Evolutionary conservation across 2,888 invertebrate genomes (phyloP), one percentile per base, ranked within the genome.

Genomic region (Psococerastis gibbosa): DNA sequence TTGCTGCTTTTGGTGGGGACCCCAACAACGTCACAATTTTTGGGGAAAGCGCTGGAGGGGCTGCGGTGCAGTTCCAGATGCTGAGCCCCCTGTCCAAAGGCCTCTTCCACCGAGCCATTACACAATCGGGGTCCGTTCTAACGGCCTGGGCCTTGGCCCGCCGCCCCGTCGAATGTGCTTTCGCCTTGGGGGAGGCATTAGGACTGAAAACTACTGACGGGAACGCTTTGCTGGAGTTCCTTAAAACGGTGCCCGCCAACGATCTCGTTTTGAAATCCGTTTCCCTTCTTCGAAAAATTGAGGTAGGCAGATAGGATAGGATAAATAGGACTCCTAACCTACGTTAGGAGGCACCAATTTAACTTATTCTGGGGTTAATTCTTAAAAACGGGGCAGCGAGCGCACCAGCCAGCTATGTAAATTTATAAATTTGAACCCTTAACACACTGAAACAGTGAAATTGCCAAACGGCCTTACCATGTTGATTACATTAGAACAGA

Each of bases 11-110:
- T 53, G 82, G 82, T 1, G 84, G 83, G 3, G 74, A 84, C 59
- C 73, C 77, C 1, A 67, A 71, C 17, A 69, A 71, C 50, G 68
- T 83, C n/a, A 69, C 75, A 22, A 69, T 77, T 1, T 75, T 79
- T 63, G 83, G 83, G 0, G 83, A 83, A 55, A 82, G 80, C 2
- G 76, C 77, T 0, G 84, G 83, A 0, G 82, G 77, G 1, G 76
- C 78, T 49, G 73, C 76, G 43, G 82, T 81, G 2, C 69, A 78
- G 22, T 67, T 79, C 46, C 56, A 83, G 15, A 69, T 76, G 0
- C 60, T 78, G 57, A 77, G 79, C 1, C 47, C 34, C 32, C 22
- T 9, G 17, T 41, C 31, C 33, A 22, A 47, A 47, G 33, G 42
- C 44, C n/a, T 50, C 47, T 32, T 45, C 49, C 8, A 45, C 45